Percentiles rank a stretch among this genome's conserved stretches.
phyloP scores from a whole-genome alignment of 2,113 vertebrate genomes.

The Phasianus colchicus region DNA sequence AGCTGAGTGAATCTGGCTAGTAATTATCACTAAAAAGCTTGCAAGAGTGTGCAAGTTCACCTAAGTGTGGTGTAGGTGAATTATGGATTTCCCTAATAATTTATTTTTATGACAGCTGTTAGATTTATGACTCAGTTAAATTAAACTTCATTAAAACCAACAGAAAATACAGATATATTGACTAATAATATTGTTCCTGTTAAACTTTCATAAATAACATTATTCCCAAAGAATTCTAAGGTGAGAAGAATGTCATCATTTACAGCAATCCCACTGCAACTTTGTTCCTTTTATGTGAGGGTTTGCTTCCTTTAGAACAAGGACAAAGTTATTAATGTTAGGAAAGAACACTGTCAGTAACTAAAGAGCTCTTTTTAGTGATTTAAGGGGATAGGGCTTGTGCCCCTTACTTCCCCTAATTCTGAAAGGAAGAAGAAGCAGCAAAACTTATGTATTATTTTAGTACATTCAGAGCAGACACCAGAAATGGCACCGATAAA shows the following conservation, averaged over 20 bases:
- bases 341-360: neutral
- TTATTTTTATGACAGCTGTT: neutral
- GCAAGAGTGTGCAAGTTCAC: rapidly evolving
- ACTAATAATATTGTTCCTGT: neutral
- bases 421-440: too few relatives aligned
- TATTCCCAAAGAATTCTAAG: neutral
- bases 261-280: rapidly evolving
- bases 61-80: neutral
- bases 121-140: neutral
- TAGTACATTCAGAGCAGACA: too few relatives aligned
- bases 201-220: neutral
- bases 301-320: neutral
- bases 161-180: neutral
- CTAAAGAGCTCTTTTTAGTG: rapidly evolving
- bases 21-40: neutral
- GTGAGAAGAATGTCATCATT: neutral
- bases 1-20: neutral
- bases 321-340: neutral
- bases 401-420: too few relatives aligned
- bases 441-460: too few relatives aligned
- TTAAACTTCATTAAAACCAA: neutral
- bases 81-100: neutral
- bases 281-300: neutral
- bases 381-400: neutral
- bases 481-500: too few relatives aligned